Percentiles rank a stretch among this genome's conserved stretches.
Evolutionary conservation across 2,888 invertebrate genomes (phyloP).

Genomic region (Lasioglossum morio): DNA sequence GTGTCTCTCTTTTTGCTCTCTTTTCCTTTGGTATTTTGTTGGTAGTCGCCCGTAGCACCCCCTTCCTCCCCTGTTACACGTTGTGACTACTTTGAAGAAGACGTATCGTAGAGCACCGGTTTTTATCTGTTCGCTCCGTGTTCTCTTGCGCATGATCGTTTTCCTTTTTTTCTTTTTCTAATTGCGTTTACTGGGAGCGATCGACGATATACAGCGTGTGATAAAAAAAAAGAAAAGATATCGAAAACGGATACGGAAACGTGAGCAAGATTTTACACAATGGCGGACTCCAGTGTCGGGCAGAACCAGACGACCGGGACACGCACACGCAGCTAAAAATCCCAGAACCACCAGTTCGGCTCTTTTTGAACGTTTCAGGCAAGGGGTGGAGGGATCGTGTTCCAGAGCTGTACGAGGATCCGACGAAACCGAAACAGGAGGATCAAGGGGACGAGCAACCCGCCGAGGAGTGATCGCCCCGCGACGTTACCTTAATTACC

Average conservation of each 20-base stretch:
- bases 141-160: not conserved
- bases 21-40: constrained; percentile 36
- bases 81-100: constrained; percentile 72
- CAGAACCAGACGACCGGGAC: constrained; percentile 65
- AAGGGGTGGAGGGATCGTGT: constrained; percentile 84
- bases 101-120: not conserved
- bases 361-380: constrained; percentile 83
- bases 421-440: constrained; percentile 77
- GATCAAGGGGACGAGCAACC: constrained; percentile 54
- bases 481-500: not conserved
- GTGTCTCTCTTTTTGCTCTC: constrained; percentile 42
- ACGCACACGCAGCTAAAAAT: constrained; percentile 49
- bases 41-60: constrained; percentile 43
- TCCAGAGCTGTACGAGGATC: constrained; percentile 83
- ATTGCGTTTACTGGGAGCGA: constrained; percentile 10
- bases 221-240: no score
- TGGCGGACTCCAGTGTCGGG: constrained; percentile 55
- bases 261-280: constrained; percentile 59
- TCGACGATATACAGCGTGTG: constrained; percentile 7
- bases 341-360: constrained; percentile 59
- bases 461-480: constrained; percentile 57
- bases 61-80: constrained; percentile 54
- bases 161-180: constrained; percentile 13
- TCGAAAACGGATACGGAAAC: not conserved
- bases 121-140: not conserved